phyloP scores from a whole-genome alignment of 1,140 invertebrate species.

The Euura lappo region DNA sequence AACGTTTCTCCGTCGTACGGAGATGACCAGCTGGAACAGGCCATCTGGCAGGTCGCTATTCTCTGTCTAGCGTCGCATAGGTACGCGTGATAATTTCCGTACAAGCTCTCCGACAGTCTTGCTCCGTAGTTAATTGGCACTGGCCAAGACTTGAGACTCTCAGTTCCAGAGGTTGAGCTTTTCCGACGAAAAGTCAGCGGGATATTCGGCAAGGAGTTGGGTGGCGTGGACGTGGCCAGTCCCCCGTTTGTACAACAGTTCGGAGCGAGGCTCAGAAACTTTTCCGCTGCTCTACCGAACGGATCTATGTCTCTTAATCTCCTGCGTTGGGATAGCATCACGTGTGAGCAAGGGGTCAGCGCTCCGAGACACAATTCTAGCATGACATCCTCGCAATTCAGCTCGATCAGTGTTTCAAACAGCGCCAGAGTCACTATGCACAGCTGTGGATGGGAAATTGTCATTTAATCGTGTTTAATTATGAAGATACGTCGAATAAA shows the following conservation, averaged over 20 bases:
- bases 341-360: conserved; percentile 86
- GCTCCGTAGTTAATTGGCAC: conserved; percentile 58
- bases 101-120: conserved; percentile 65
- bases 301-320: conserved; percentile 80
- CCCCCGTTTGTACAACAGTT: conserved; percentile 58
- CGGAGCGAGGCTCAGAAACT: conserved; percentile 83
- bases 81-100: conserved; percentile 83
- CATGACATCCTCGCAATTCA: conserved; percentile 98
- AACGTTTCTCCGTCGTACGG: conserved; percentile 70
- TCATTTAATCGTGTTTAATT: conserved; percentile 11
- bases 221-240: conserved; percentile 21
- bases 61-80: conserved; percentile 81
- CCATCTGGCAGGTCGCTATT: conserved; percentile 74
- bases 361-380: conserved; percentile 89
- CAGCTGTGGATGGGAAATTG: conserved; percentile 67
- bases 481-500: conserved; percentile 16
- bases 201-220: conserved; percentile 52
- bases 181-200: conserved; percentile 42
- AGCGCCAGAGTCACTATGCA: conserved; percentile 89
- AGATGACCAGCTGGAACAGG: conserved; percentile 79
- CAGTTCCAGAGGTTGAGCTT: conserved; percentile 20
- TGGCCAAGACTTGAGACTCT: conserved; percentile 42
- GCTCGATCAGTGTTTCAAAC: conserved; percentile 88
- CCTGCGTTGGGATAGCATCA: conserved; percentile 83
- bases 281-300: conserved; percentile 82